Evolutionary conservation across 2,113 vertebrate genomes (phyloP), one percentile per base, ranked within the genome.

Genomic region (Brienomyrus brachyistius): DNA sequence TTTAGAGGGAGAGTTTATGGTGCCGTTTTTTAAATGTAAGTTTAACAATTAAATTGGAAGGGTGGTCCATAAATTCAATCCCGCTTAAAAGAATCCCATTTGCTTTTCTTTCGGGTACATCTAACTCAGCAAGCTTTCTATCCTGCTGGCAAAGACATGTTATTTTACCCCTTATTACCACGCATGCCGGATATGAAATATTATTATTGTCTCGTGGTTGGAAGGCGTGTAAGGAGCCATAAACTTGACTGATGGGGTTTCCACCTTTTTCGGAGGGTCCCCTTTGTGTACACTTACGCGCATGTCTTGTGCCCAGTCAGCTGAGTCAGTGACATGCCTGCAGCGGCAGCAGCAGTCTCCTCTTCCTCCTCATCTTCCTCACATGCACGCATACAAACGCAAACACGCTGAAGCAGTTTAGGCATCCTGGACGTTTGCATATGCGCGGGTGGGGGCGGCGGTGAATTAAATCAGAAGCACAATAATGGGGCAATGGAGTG

Each of bases 321-420:
- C n/a, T 9, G 3, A 70, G n/a, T 70, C 9, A 31, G 62, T 70
- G 56, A 23, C 56, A 23, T n/a, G 9, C 23, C 3, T 27, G 62
- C n/a, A 31, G 9, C n/a, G 13, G 9, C n/a, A 11, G 62, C n/a
- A 27, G 62, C 62, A 40, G 40, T 54, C 51, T 17, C 2, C 51
- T 13, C 2, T 10, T 52, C 51, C 51, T 52, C 51, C 51, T 40
- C 40, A 13, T 70, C 62, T 31, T 70, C 62, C 27, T 31, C 62
- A 70, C 62, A 31, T 70, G n/a, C 82, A 48, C 9, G 35, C n/a
- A 62, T 85, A 59, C 66, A 89, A 47, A 70, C 56, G 88, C 88
- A 90, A 56, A 90, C 89, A 91, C 88, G 52, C 84, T 15, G 83
- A 77, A 86, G 51, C 87, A 21, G 90, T 86, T 92, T 89, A 90